phyloP scores from a whole-genome alignment of 2,888 invertebrate species.

The Phorcus lineatus region DNA sequence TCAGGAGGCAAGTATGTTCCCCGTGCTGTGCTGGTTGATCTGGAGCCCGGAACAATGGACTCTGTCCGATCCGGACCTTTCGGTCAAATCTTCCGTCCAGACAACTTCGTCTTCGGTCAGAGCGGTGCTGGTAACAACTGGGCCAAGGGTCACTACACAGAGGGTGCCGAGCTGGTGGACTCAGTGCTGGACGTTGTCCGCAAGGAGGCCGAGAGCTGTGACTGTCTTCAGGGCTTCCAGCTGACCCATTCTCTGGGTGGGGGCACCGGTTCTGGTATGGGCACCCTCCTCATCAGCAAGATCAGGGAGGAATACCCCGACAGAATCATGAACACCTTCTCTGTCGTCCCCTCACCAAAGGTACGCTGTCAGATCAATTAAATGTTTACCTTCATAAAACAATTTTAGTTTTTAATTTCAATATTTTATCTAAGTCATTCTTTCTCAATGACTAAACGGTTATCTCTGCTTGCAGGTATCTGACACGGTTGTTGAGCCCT shows the following conservation, averaged over 20 bases:
- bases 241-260: conserved; percentile 84
- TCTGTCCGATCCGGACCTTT: conserved; percentile 93
- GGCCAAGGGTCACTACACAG: conserved; percentile 73
- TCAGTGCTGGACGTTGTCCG: conserved; percentile 73
- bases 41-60: conserved; percentile 97
- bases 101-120: conserved; percentile 89
- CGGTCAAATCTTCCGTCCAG: conserved; percentile 94
- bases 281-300: conserved; percentile 93
- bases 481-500: conserved; percentile 83
- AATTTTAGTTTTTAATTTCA: no score
- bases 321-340: conserved; percentile 95
- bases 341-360: conserved; percentile 91
- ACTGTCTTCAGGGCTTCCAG: conserved; percentile 74
- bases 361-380: conserved; percentile 45
- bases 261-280: conserved; percentile 92
- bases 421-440: no score
- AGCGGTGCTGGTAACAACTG: conserved; percentile 69
- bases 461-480: conserved; percentile 79
- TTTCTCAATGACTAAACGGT: no score
- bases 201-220: conserved; percentile 73
- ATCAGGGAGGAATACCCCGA: conserved; percentile 95
- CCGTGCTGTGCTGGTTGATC: conserved; percentile 91
- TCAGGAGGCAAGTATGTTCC: conserved; percentile 90
- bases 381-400: no score
- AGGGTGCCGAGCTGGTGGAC: conserved; percentile 74